Evolutionary conservation across 2,797 vertebrate species (phyloP), one percentile per base, ranked within the genome.

Genomic region (Catharus ustulatus): DNA sequence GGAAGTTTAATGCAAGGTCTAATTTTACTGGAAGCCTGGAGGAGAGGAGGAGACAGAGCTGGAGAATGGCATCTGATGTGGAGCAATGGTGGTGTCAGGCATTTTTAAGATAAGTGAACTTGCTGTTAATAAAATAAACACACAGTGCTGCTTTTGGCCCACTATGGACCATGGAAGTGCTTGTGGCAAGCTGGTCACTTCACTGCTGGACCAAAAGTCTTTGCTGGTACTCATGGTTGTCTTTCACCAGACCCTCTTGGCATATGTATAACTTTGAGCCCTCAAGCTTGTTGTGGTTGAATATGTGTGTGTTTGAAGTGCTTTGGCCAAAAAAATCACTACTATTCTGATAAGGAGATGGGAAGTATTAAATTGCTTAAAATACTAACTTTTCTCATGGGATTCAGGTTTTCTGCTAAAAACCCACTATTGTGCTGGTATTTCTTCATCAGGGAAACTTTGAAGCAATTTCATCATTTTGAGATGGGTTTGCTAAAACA

Each of bases 1-100:
- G 91, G 89, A 95, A 91, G 69, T 71, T 88, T 90, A 92, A 81
- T 85, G 84, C 54, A 66, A 83, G 48, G 40, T 48, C 76, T 94
- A 42, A 92, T 95, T 95, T 95, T 94, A 85, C 74, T 92, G 89
- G 87, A 80, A 94, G 76, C 89, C 91, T 1, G 11, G 52, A 93
- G 91, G 79, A 92, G 69, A 45, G 85, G 89, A 92, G 85, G 85
- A 92, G 67, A 13, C 58, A n/a, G 72, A 77, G 32, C 49, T 83
- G 66, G 58, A 63, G 85, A 55, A 38, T 45, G 58, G 48, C 76
- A 78, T 80, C 54, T 77, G 55, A 48, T 55, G 51, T 46, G 88
- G 87, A 91, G 32, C 45, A 81, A 27, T 89, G 90, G 79, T 17
- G 1, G 51, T 80, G 66, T 85, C 89, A 95, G 87, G 62, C 36